A percentile compares a stretch with the other conserved stretches of the same genome.
phyloP scores from a whole-genome alignment of 2,113 vertebrate species.

The Puma concolor region DNA sequence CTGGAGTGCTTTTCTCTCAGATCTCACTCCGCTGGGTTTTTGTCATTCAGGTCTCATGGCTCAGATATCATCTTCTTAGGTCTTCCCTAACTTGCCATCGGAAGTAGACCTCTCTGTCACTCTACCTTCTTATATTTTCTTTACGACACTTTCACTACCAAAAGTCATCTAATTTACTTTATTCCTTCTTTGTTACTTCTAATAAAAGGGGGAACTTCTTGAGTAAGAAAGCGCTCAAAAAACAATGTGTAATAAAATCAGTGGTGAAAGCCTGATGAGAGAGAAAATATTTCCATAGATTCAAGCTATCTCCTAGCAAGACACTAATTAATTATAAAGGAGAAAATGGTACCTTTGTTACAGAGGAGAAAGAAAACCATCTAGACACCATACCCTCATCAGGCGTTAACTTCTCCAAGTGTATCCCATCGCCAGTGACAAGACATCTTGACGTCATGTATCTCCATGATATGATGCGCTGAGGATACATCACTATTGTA shows the following conservation, averaged over 20 bases:
- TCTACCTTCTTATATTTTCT: not conserved
- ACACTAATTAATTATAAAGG: not conserved
- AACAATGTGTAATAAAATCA: not conserved
- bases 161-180: slow-evolving; percentile 12
- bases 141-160: not conserved
- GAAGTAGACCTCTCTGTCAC: not conserved
- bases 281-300: not conserved
- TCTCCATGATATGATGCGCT: not conserved
- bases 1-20: not conserved
- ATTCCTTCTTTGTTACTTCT: not conserved
- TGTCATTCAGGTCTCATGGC: slow-evolving; percentile 21
- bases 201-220: slow-evolving; percentile 22
- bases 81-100: not conserved
- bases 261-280: not conserved
- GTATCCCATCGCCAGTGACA: not conserved
- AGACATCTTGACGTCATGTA: not conserved
- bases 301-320: not conserved
- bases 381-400: not conserved
- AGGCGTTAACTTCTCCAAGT: not conserved
- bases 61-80: not conserved
- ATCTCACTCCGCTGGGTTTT: not conserved
- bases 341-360: not conserved
- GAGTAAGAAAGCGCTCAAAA: not conserved
- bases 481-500: not conserved
- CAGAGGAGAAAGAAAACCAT: not conserved